Evolutionary conservation across 2,113 vertebrate species (phyloP).

Genomic region (Rhadina sibilatrix): DNA sequence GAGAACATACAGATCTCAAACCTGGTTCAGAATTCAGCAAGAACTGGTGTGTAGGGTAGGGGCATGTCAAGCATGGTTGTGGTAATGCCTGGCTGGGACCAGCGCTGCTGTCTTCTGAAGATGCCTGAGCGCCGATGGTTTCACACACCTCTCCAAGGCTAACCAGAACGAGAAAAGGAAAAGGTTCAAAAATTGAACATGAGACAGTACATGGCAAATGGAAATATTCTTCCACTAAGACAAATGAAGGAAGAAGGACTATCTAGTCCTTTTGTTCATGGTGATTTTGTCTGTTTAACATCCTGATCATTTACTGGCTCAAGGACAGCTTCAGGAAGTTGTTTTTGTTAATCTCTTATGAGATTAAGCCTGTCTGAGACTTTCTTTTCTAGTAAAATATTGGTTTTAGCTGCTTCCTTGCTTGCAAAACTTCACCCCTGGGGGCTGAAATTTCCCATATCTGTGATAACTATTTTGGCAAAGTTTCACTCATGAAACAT

Average conservation of each 20-base stretch:
- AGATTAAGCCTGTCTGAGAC: background rate
- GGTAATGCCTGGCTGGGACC: background rate
- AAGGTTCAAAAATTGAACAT: background rate
- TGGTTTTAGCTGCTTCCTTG: background rate
- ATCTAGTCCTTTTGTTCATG: background rate
- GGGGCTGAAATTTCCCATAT: background rate
- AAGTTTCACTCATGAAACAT: background rate
- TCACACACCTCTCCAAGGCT: background rate
- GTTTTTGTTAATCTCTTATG: background rate
- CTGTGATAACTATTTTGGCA: background rate
- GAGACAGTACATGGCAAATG: background rate
- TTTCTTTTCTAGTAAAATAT: background rate
- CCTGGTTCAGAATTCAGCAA: background rate
- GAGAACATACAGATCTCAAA: background rate
- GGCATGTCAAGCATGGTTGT: fast-evolving
- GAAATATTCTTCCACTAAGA: background rate
- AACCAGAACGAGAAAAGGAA: background rate
- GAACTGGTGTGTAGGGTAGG: background rate
- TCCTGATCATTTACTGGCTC: background rate
- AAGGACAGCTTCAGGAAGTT: background rate
- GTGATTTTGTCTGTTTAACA: background rate
- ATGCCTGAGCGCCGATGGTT: background rate
- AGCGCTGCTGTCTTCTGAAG: background rate
- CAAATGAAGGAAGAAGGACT: background rate
- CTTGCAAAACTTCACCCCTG: background rate